These are phyloP conservation scores for Enteromius viviparus DNA, from an alignment of 2,797 vertebrate species.

Conservation along the genomic window DNA sequence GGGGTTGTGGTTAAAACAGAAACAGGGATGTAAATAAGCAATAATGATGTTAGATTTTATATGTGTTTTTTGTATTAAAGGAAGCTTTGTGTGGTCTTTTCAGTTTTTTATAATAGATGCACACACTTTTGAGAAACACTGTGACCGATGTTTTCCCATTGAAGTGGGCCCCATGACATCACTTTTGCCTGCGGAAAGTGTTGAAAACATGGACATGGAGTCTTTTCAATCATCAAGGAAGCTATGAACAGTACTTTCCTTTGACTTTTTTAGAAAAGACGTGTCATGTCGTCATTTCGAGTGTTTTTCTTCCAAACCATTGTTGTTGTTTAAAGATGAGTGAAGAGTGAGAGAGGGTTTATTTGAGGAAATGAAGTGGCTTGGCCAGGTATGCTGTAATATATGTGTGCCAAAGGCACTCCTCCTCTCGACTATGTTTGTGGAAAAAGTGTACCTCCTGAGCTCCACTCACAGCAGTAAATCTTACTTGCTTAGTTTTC, in stretches of 20 bases:
- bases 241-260: conserved; percentile 58
- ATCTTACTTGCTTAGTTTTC: neutral
- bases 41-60: neutral
- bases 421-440: neutral
- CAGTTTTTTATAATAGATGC: neutral
- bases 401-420: conserved; percentile 54
- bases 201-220: conserved; percentile 70
- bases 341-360: conserved; percentile 61
- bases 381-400: conserved; percentile 65
- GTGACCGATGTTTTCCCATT: conserved; percentile 56
- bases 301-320: conserved; percentile 41
- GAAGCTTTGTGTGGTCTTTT: neutral
- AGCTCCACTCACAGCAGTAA: neutral
- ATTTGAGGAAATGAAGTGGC: conserved; percentile 73
- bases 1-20: conserved; percentile 18
- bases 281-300: conserved; percentile 14
- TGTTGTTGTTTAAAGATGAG: conserved; percentile 19
- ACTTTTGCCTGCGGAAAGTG: conserved; percentile 64
- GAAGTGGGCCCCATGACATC: conserved; percentile 76
- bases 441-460: conserved; percentile 8
- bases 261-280: conserved; percentile 11
- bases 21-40: neutral
- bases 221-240: conserved; percentile 59
- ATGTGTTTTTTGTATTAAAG: too few species aligned
- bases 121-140: conserved; percentile 53